Base-by-base conservation (phyloP, 2,888 invertebrate genomes). In the Leptura quadrifasciata region DNA sequence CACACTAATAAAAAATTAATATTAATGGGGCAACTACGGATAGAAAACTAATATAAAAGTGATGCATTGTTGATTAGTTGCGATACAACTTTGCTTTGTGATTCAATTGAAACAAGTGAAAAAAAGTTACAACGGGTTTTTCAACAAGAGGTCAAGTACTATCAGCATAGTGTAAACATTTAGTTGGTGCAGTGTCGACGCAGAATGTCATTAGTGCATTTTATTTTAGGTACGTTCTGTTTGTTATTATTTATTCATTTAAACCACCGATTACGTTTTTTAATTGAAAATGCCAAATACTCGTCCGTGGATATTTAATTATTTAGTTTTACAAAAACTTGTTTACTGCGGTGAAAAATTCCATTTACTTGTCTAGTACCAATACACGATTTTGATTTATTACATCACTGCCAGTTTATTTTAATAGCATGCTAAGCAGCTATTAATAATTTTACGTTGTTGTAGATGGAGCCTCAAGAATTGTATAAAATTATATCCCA, bases 31-130 rank as follows among this genome's bases (percentile, higher is more conserved):
- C 17, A 17, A 18, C 8, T n/a, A 69, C 61, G 71, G 20, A 57
- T 31, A n/a, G 15, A 17, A 0, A 20, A 17, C 24, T 71, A 18
- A 47, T 71, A 71, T 71, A 71, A 71, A 70, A 61, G 71, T 71
- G 71, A 21, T 61, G 39, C 31, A 3, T n/a, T 52, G 15, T 21
- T 57, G n/a, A 47, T 20, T 5, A 2, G 12, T 1, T 57, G 57
- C 20, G 12, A 20, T 20, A 1, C 20, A 20, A 20, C 21, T 57
- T 57, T 20, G 57, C 21, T 57, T 57, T 57, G 20, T 57, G 57
- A 21, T 20, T 9, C 2, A 15, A 39, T 9, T 39, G 55, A 57
- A 21, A 20, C 9, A 57, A 57, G 20, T 20, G 20, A 9, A 9
- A 18, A 57, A 57, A 9, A n/a, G 17, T 18, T 54, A 1, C 57